Percentiles rank a stretch among this genome's conserved stretches.
These are phyloP conservation scores for Liopterus haemorrhoidalis DNA, from an alignment of 2,888 invertebrate genomes.

Conservation along the genomic window DNA sequence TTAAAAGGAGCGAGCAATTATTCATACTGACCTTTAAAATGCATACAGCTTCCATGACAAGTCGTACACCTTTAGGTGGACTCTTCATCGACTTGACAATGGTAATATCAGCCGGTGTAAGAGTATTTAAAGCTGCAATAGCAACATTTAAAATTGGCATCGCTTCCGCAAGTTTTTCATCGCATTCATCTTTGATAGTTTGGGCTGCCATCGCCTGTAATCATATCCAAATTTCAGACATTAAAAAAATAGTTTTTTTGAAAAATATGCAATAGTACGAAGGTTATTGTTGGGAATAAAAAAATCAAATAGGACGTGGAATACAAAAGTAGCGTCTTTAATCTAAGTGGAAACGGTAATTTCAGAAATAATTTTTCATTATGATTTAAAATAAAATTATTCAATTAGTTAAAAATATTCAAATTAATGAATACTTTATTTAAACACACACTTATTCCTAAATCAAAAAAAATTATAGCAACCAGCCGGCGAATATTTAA, in stretches of 20 bases:
- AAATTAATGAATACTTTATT: too few species aligned
- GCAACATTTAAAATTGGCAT: constrained; percentile 86
- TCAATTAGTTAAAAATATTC: too few species aligned
- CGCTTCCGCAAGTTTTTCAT: constrained; percentile 83
- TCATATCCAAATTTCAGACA: too few species aligned
- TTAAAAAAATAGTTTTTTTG: too few species aligned
- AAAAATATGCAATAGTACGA: too few species aligned
- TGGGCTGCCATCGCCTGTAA: constrained; percentile 62
- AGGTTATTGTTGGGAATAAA: too few species aligned
- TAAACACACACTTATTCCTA: too few species aligned
- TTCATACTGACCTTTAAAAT: constrained; percentile 74
- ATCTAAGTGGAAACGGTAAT: too few species aligned
- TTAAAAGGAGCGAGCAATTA: not conserved
- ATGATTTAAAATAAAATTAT: too few species aligned
- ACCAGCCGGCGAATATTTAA: too few species aligned
- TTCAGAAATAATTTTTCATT: too few species aligned
- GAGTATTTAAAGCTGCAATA: constrained; percentile 78
- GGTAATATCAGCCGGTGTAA: constrained; percentile 85
- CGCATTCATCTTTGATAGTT: constrained; percentile 89
- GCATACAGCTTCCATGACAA: constrained; percentile 94
- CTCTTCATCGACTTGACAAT: constrained; percentile 95
- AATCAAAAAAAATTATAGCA: too few species aligned
- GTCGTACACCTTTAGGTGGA: constrained; percentile 82
- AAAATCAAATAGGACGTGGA: constrained; percentile 3
- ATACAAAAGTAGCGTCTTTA: not conserved